phyloP scores from a whole-genome alignment of 1,140 invertebrate genomes.

The Diuraphis noxia region DNA sequence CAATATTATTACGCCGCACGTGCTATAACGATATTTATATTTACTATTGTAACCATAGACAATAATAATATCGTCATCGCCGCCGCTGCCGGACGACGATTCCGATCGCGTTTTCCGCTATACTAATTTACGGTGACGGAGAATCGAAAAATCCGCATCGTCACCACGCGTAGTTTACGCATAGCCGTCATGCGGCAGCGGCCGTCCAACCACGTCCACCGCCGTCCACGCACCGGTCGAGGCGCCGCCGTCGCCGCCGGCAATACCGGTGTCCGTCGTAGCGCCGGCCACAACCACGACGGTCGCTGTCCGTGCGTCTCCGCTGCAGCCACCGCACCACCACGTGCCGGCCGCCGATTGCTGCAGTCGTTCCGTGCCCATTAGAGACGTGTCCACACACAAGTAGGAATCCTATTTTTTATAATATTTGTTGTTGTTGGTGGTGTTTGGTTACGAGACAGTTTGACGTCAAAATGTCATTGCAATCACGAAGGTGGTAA shows the following conservation, averaged over 20 bases:
- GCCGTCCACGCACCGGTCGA: background rate
- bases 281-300: background rate
- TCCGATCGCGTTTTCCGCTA: too few relatives aligned
- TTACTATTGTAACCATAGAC: too few relatives aligned
- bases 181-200: background rate
- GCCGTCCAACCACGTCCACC: conserved; percentile 10
- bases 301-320: background rate
- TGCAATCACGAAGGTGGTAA: too few relatives aligned
- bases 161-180: background rate
- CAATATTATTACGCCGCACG: background rate
- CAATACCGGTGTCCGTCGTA: background rate
- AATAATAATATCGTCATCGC: too few relatives aligned
- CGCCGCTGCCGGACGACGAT: too few relatives aligned
- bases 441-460: too few relatives aligned
- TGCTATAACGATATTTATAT: background rate
- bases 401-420: conserved; percentile 23
- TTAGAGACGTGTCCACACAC: background rate
- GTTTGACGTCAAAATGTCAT: too few relatives aligned
- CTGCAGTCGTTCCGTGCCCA: too few relatives aligned
- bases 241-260: background rate
- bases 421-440: background rate
- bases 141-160: too few relatives aligned
- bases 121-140: too few relatives aligned
- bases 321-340: background rate
- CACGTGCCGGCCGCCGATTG: conserved; percentile 16